Evolutionary conservation across 2,888 invertebrate genomes (phyloP).

Genomic region (Augochlorella aurata): DNA sequence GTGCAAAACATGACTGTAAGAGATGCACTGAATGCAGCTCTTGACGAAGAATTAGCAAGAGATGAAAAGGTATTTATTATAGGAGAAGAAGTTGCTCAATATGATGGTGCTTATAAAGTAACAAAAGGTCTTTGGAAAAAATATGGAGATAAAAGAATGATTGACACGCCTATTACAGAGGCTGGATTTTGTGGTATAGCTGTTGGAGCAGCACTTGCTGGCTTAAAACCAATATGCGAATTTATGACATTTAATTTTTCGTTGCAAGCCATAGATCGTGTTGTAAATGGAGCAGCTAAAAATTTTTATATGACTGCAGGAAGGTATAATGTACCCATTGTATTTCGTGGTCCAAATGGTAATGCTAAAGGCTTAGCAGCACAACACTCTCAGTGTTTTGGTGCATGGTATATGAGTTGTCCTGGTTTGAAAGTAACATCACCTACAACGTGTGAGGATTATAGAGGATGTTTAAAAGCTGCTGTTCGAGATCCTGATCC

Average conservation of each 20-base stretch:
- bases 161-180: constrained; percentile 88
- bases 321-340: constrained; percentile 84
- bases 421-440: constrained; percentile 86
- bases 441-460: constrained; percentile 85
- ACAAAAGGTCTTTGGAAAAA: constrained; percentile 86
- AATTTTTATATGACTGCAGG: constrained; percentile 88
- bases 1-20: constrained; percentile 80
- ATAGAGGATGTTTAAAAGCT: constrained; percentile 85
- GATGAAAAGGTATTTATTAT: constrained; percentile 85
- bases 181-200: constrained; percentile 87
- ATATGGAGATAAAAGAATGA: constrained; percentile 85
- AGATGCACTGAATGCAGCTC: constrained; percentile 86
- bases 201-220: constrained; percentile 87
- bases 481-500: constrained; percentile 86
- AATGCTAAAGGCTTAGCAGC: constrained; percentile 86
- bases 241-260: constrained; percentile 91
- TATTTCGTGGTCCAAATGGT: constrained; percentile 87
- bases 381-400: constrained; percentile 87
- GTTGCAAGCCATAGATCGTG: constrained; percentile 89
- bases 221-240: constrained; percentile 87
- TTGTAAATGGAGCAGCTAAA: constrained; percentile 85
- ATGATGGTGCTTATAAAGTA: constrained; percentile 86
- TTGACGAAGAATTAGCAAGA: constrained; percentile 86
- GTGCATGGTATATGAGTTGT: constrained; percentile 86
- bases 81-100: constrained; percentile 87